Evolutionary conservation across 2,888 invertebrate species (phyloP).

Genomic region (Lepeophtheirus nordmannii): DNA sequence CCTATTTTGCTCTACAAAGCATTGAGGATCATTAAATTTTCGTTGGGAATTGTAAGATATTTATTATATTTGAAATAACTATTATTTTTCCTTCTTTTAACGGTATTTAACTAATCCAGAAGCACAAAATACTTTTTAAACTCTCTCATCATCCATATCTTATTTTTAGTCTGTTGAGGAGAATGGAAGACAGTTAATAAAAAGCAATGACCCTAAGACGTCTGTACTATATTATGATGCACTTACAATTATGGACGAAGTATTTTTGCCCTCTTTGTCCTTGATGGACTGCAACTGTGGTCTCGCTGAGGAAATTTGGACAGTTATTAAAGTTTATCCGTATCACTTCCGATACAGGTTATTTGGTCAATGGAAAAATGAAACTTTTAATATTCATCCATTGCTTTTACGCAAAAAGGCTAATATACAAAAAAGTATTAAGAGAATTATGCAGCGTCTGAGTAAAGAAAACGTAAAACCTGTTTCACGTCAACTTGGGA

Average conservation of each 20-base stretch:
- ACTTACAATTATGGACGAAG: slow-evolving; percentile 66
- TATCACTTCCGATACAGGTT: slow-evolving; percentile 54
- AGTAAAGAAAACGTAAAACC: slow-evolving; percentile 97
- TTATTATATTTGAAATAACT: background rate
- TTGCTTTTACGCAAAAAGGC: slow-evolving; percentile 65
- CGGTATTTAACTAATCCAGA: too few species aligned
- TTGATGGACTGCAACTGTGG: slow-evolving; percentile 87
- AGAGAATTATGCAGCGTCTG: slow-evolving; percentile 89
- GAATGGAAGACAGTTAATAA: background rate
- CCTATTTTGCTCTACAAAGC: slow-evolving; percentile 79
- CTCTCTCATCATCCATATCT: background rate
- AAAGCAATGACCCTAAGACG: slow-evolving; percentile 28
- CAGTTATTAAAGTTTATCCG: slow-evolving; percentile 64
- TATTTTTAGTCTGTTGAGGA: slow-evolving; percentile 15
- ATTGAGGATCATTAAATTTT: slow-evolving; percentile 40
- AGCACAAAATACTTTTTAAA: too few species aligned
- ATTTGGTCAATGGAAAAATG: slow-evolving; percentile 74
- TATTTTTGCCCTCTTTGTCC: slow-evolving; percentile 74
- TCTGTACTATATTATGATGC: slow-evolving; percentile 58
- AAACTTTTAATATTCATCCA: slow-evolving; percentile 63
- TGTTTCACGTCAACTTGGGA: slow-evolving; percentile 72
- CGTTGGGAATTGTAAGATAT: slow-evolving; percentile 35
- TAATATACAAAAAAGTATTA: slow-evolving; percentile 73
- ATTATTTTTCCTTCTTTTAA: too few species aligned
- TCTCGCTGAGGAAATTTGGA: slow-evolving; percentile 90